Base-by-base conservation (phyloP, 2,888 invertebrate species). In the Xestoiulus laeticollis region DNA sequence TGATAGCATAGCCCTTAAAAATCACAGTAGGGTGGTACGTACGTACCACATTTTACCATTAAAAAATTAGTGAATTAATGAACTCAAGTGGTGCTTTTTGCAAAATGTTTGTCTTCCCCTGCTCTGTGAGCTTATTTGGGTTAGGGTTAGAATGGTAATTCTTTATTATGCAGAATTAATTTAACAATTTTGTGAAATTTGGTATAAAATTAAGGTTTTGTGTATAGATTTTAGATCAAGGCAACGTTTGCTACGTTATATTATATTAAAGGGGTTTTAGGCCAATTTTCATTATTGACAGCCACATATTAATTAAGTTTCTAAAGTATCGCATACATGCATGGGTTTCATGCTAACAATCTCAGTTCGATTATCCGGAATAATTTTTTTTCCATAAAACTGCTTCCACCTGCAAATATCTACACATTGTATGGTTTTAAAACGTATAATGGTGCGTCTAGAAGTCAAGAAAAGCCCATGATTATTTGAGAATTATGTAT, bases 401-500 rank as follows among this genome's bases (percentile, higher is more conserved):
- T 22, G 22, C 0, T 19, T 4, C 19, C 48, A 48, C 3, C n/a
- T 12, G 48, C 48, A 48, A 19, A 53, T 19, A 53, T 53, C 53
- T 19, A 53, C 16, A 22, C 59, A 59, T 59, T 59, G 4, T 22
- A 22, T 1, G 78, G 26, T 26, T 30, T 78, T 22, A 78, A 30
- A 14, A 8, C 30, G 12, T 30, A 6, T 30, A 38, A 38, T n/a
- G 59, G 59, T n/a, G 30, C 30, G 12, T 26, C 30, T 78, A 22
- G 14, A 78, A 78, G 78, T 78, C 78, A 78, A 78, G 78, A 78
- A 78, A 78, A 78, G 78, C 78, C 78, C 78, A 78, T 78, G 78
- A 78, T 78, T 78, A 78, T 78, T 78, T 78, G 78, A 78, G 78
- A 78, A 78, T 78, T 78, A 78, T 78, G 78, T 78, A 78, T 78